phyloP scores from a whole-genome alignment of 2,113 vertebrate genomes.

The Paradisaea rubra region DNA sequence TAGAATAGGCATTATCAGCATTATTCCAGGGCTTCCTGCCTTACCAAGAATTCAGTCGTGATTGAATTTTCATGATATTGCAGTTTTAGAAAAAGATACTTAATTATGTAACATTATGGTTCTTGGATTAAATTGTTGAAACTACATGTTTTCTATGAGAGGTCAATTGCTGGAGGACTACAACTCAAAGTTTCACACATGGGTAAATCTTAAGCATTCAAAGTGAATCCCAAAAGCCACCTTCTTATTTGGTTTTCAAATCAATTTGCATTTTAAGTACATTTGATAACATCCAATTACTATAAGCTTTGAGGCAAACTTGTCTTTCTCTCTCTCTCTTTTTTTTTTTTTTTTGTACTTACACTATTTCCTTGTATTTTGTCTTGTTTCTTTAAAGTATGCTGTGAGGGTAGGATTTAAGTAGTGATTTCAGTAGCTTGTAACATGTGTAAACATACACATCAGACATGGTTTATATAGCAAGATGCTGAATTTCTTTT shows the following conservation, averaged over 20 bases:
- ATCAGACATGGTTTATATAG: neutral
- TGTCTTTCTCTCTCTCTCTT: neutral
- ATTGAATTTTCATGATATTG: neutral
- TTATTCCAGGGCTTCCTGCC: neutral
- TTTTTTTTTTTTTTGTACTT: neutral
- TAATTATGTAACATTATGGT: neutral
- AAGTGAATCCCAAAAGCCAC: neutral
- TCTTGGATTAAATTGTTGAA: neutral
- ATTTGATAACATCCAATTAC: neutral
- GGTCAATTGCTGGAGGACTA: neutral
- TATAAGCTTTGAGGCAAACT: neutral
- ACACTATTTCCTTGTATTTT: neutral
- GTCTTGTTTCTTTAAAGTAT: neutral
- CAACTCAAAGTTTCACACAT: neutral
- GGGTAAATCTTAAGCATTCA: neutral
- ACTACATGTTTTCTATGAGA: neutral
- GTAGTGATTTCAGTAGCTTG: neutral
- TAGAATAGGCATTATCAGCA: neutral
- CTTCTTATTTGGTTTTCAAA: neutral
- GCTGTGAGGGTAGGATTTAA: neutral
- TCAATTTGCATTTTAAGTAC: neutral
- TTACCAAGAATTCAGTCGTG: neutral
- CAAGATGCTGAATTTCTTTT: neutral
- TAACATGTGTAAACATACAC: rapidly evolving
- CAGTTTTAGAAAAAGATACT: neutral